phyloP scores from a whole-genome alignment of 2,113 vertebrate species.

The Carlito syrichta region DNA sequence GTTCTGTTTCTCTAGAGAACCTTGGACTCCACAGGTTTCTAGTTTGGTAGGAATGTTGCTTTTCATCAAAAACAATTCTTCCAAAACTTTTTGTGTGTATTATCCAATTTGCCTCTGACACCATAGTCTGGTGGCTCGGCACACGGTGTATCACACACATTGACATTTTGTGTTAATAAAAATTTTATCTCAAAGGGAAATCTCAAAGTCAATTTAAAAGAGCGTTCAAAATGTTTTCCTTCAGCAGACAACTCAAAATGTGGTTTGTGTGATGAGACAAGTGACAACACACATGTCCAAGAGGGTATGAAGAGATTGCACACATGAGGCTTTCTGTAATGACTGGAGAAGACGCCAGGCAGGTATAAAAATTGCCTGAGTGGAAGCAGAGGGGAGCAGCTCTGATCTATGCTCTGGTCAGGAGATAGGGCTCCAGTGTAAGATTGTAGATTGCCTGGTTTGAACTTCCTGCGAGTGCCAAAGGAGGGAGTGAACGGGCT shows the following conservation, averaged over 20 bases:
- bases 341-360: too few relatives aligned
- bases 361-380: not conserved
- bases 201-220: not conserved
- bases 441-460: too few relatives aligned
- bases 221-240: not conserved
- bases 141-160: too few relatives aligned
- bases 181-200: not conserved
- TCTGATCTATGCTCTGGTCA: not conserved
- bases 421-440: not conserved
- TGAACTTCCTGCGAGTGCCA: rapidly evolving
- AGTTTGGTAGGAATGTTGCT: not conserved
- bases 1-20: not conserved
- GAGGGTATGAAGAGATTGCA: not conserved
- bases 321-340: not conserved
- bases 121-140: too few relatives aligned
- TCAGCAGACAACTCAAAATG: not conserved
- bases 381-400: not conserved
- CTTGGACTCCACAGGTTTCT: not conserved
- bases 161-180: not conserved
- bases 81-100: not conserved
- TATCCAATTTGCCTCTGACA: too few relatives aligned
- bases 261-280: not conserved
- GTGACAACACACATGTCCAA: not conserved
- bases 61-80: not conserved
- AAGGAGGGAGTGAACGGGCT: not conserved